Base-by-base conservation (phyloP, 2,888 invertebrate genomes). In the Metallyticus violacea region DNA sequence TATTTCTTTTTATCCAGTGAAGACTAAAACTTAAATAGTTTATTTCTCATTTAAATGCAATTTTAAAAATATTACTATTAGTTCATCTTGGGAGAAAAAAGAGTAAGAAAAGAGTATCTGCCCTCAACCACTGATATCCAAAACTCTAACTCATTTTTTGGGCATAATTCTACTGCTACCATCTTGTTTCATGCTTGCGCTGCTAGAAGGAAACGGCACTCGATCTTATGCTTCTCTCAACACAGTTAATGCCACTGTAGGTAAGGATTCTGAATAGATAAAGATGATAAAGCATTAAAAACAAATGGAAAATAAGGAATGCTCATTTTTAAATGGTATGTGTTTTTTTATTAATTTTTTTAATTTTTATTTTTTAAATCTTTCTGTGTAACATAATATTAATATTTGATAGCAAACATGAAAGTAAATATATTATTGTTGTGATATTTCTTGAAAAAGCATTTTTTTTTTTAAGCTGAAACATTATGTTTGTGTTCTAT, bases 211-310 rank as follows among this genome's bases (percentile, higher is more conserved):
- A 91, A 90, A 91, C 91, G 90, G 91, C 82, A 88, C 92, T 91
- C 92, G 93, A 90, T 93, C 93, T 89, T 93, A 93, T 91, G 92
- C 93, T 90, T 93, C 93, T 90, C 92, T 93, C 91, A 93, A 93
- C 91, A 93, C 93, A 89, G 92, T 92, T 90, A 92, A 92, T 90
- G 92, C 90, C 86, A 87, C 92, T 90, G 92, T 92, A 92, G 92
- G 93, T 93, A 92, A 93, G 93, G 85, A 85, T 26, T 76, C 40
- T 62, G 30, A 81, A 81, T 30, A 62, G 40, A 22, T 62, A 62
- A 62, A 9, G 22, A 22, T 62, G 15, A 62, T 15, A 62, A 15
- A 62, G 22, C 40, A 62, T 62, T 62, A 22, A 62, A 62, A 62
- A 62, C 22, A 15, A 22, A 62, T 62, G 40, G 40, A 62, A 62